A percentile compares a stretch with the other conserved stretches of the same genome.
These are phyloP conservation scores for Danio kyathit DNA, from an alignment of 2,797 vertebrate species.

Conservation along the genomic window DNA sequence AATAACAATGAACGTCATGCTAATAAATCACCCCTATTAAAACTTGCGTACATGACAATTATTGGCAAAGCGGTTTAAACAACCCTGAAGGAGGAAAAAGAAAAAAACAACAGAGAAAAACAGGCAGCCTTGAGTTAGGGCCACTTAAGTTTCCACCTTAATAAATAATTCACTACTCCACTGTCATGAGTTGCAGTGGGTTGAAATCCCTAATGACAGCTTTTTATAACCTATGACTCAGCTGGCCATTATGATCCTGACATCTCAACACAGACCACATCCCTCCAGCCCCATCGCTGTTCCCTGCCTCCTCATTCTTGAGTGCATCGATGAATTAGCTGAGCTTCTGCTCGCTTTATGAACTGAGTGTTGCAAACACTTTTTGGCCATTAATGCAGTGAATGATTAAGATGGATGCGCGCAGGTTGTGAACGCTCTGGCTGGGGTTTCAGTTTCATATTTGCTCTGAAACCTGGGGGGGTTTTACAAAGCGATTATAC, in stretches of 20 bases:
- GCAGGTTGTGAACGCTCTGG: conserved; percentile 38
- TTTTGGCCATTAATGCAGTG: conserved; percentile 38
- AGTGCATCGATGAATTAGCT: conserved; percentile 43
- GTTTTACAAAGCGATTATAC: conserved; percentile 13
- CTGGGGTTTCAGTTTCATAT: conserved; percentile 39
- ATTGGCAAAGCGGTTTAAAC: conserved; percentile 68
- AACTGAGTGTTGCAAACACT: conserved; percentile 35
- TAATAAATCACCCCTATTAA: conserved; percentile 58
- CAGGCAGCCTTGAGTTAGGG: conserved; percentile 75
- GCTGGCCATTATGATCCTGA: conserved; percentile 79
- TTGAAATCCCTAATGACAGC: conserved; percentile 84
- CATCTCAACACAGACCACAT: conserved; percentile 79
- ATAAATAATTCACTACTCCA: conserved; percentile 85
- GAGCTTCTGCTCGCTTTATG: conserved; percentile 23
- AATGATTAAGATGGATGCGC: conserved; percentile 46
- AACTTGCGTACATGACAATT: conserved; percentile 50
- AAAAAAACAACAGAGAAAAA: conserved; percentile 73
- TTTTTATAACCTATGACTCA: conserved; percentile 88
- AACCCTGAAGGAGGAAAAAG: conserved; percentile 65
- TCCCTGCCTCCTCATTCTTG: conserved; percentile 42
- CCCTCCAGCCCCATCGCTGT: conserved; percentile 56
- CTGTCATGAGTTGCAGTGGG: conserved; percentile 82
- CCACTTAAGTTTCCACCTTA: conserved; percentile 80
- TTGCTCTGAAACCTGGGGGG: conserved; percentile 26
- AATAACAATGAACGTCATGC: conserved; percentile 35